Base-by-base conservation (phyloP, 2,888 invertebrate genomes). In the Drosophila diplacantha region DNA sequence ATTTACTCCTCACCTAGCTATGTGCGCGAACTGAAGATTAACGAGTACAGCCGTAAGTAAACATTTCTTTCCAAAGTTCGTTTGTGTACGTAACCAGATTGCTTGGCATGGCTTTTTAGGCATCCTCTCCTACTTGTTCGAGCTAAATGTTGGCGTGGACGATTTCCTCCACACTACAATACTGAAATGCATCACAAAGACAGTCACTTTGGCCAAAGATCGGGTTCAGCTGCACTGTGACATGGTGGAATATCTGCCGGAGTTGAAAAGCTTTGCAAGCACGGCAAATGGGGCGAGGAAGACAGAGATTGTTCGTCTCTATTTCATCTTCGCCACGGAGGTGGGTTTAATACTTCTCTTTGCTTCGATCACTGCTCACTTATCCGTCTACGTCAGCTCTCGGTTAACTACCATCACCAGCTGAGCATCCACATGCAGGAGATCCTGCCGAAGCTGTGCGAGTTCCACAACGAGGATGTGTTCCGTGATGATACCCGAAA, bases 91-190 rank as follows among this genome's bases (percentile, higher is more conserved):
- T n/a, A 31, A 35, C 14, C 5, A 18, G 1, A 14, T 54, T 3
- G 4, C 14, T 22, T 44, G 5, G 1, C 20, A 16, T 37, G 16
- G 37, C 26, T 12, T 22, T 18, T 5, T 12, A 87, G 87, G 81
- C 5, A 82, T 86, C 29, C 70, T 87, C 0, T 85, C 87, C 0
- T 81, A 80, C 46, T 67, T 87, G 11, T 87, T 87, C 32, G 87
- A 87, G 59, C 50, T 78, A 4, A 81, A 83, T 35, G 66, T 74
- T 11, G 70, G 69, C 1, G 54, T 58, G 2, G 76, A 86, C 47
- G 72, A 81, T 1, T 54, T 64, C 9, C 66, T 86, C 2, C 70
- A 71, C 22, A 75, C 81, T 11, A 72, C 72, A 14, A 52, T 86
- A 3, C 52, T 87, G 4, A 83, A 83, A 35, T 79, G 84, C 22